Percentiles rank a stretch among this genome's conserved stretches.
Conservation (phyloP, 1,140 invertebrate species). For the Eriosoma lanigerum region DNA sequence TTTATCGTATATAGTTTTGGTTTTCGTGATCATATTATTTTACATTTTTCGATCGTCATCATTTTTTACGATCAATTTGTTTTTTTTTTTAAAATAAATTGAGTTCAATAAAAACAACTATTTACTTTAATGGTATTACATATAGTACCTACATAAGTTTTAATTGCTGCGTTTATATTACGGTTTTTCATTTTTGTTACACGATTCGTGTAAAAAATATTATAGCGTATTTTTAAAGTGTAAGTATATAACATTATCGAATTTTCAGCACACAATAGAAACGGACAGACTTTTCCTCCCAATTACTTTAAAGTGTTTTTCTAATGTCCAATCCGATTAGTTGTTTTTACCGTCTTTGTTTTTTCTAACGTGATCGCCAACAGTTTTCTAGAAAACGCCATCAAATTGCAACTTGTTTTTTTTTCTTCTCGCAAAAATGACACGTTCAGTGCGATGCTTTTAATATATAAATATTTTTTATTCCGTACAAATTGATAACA, state of each 20-base stretch:
- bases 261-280: background rate
- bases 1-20: background rate
- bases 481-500: conserved; percentile 26
- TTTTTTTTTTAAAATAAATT: background rate
- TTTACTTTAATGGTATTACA: background rate
- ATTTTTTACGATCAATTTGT: background rate
- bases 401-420: no score
- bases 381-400: no score
- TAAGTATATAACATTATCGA: background rate
- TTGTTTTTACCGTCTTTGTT: no score
- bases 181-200: no score
- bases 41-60: background rate
- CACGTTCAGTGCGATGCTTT: background rate
- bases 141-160: background rate
- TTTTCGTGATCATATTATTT: background rate
- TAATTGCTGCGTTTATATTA: no score
- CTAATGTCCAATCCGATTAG: background rate
- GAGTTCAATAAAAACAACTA: background rate
- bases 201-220: background rate
- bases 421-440: background rate
- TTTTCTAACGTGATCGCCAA: no score
- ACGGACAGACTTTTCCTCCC: background rate
- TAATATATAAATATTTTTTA: no score
- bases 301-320: background rate
- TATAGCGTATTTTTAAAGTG: background rate